A percentile compares a stretch with the other conserved stretches of the same genome.
phyloP scores from a whole-genome alignment of 37 sponge, comb jelly and placozoan species.

The Spongilla lacustris region DNA sequence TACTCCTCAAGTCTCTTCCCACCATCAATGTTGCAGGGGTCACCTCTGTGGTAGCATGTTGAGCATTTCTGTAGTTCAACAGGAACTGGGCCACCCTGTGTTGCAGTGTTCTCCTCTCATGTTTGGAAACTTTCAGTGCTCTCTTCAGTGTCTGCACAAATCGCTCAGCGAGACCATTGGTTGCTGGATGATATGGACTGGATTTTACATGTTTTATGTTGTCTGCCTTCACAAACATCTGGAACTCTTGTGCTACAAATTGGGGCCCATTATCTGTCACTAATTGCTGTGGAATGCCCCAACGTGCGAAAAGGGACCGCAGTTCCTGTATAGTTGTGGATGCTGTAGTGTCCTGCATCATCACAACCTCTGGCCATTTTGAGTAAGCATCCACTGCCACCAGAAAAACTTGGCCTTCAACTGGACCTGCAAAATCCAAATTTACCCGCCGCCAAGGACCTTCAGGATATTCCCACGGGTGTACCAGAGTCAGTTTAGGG shows the following conservation, averaged over 20 bases:
- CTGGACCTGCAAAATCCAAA: slow-evolving; percentile 31
- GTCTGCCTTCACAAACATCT: slow-evolving; percentile 8
- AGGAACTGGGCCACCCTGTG: not conserved
- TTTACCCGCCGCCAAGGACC: slow-evolving; percentile 15
- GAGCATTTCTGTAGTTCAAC: not conserved
- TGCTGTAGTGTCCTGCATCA: not conserved
- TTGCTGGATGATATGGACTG: slow-evolving; percentile 21
- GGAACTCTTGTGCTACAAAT: slow-evolving; percentile 22
- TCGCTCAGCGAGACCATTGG: slow-evolving; percentile 12
- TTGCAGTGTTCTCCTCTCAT: not conserved
- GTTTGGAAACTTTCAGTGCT: not conserved
- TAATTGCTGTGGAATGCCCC: not conserved
- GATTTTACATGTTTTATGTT: slow-evolving; percentile 19
- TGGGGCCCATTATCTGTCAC: slow-evolving; percentile 52
- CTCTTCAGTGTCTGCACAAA: not conserved
- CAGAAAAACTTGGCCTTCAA: slow-evolving; percentile 9
- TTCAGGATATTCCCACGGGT: slow-evolving; percentile 14
- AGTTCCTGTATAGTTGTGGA: not conserved
- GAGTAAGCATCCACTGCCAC: slow-evolving; percentile 23
- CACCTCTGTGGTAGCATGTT: not conserved
- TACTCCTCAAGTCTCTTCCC: not conserved
- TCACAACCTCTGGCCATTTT: slow-evolving; percentile 18
- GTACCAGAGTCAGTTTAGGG: not conserved
- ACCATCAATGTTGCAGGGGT: not conserved
- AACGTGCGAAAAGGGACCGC: not conserved